Base-by-base conservation (phyloP, 2,113 vertebrate species). In the Platysternon megacephalum region DNA sequence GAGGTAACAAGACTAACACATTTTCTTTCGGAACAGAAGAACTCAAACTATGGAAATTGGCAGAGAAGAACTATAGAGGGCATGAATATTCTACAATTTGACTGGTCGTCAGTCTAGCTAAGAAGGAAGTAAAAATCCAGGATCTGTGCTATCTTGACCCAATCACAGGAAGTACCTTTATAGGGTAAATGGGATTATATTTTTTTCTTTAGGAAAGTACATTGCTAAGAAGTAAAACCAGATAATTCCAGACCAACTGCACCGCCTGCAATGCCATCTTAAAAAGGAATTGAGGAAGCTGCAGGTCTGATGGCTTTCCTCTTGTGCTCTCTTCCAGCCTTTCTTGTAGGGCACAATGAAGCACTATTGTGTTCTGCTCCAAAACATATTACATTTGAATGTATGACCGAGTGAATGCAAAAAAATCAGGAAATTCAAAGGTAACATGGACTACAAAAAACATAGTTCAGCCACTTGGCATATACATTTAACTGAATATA, bases 401-500 rank as follows among this genome's bases (percentile, higher is more conserved):
- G 28, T 3, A 1, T 26, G 19, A 46, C 39, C 8, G 8, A 44
- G 0, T 72, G 58, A 21, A 49, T 90, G 68, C 65, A 68, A 21
- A 79, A 53, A 5, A 1, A 4, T 93, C 83, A 28, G 32, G 39
- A 48, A 80, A 48, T 1, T 88, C 22, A 51, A 5, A 53, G 91
- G 29, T 83, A 85, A 88, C n/a, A 82, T 39, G 29, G 35, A 58
- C 46, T 3, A 24, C 53, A 17, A 32, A 16, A 88, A 28, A 91
- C 39, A 65, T 65, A 65, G 11, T 35, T 91, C 42, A 42, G 8
- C 89, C 5, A 3, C 13, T n/a, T 81, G 35, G 12, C 29, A 22
- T 78, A 52, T 19, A 1, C 0, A 0, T 26, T 48, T 90, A 79
- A 90, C 42, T 12, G 1, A 26, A 14, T 24, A 2, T 44, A 1